Evolutionary conservation across 2,888 invertebrate species (phyloP), one percentile per base, ranked within the genome.

Genomic region (Dasypolia templi): DNA sequence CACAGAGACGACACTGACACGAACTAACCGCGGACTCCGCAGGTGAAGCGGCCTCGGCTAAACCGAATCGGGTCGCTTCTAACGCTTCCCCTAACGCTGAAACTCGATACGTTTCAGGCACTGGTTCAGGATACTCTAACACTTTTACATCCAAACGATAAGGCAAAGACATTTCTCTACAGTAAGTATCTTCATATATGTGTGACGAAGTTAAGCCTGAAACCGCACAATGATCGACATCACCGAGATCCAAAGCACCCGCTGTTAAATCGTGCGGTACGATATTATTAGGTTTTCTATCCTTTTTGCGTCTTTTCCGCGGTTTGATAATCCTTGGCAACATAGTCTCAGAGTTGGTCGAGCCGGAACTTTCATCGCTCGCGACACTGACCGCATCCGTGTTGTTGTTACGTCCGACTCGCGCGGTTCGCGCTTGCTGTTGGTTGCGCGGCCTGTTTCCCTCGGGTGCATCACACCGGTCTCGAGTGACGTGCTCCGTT

Each of bases 301-400:
- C 98, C 94, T 98, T 99, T 97, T 98, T 99, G 91, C 98, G 97
- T 68, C 99, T 97, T 92, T 99, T 99, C 66, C 99, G 96, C 11
- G 98, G 98, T 93, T 99, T 99, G 89, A 99, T 98, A 83, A 99
- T 98, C 87, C 99, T 97, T 83, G 98, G 98, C 90, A 98, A 95
- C 94, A 98, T 98, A 83, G 97, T 98, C 91, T 98, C 98, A 17
- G 97, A 96, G 89, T 96, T 96, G 61, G 94, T 95, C 61, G 96
- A 96, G 75, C 97, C 97, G 86, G 97, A 97, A 94, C 98, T 98
- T 95, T 98, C 98, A 93, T 98, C 98, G 94, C 98, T 98, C 77
- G 97, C 97, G 87, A 98, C 97, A 94, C 97, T 97, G 89, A 97
- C 95, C 87, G 97, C 97, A 93, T 98, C 98, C 92, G 97, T 97